Percentiles rank a stretch among this genome's conserved stretches.
These are phyloP conservation scores for Natator depressus DNA, from an alignment of 2,113 vertebrate genomes.

Conservation along the genomic window DNA sequence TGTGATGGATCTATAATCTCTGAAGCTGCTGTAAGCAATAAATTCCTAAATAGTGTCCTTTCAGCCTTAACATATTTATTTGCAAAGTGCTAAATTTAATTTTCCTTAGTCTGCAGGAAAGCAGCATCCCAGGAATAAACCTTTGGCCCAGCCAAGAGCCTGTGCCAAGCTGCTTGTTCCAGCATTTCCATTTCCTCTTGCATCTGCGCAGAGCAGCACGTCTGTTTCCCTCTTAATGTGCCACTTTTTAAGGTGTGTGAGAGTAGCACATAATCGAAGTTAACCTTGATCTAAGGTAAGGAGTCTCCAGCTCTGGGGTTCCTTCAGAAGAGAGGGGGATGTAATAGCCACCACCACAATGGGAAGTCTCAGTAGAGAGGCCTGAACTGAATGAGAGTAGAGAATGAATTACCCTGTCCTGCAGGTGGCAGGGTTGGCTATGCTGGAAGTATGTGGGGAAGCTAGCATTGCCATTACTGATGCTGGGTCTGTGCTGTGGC, in stretches of 20 bases:
- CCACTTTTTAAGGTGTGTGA: neutral
- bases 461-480: rapidly evolving
- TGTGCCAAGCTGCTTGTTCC: constrained; percentile 66
- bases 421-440: neutral
- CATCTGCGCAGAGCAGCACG: neutral
- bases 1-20: constrained; percentile 74
- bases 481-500: neutral
- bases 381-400: neutral
- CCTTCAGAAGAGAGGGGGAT: neutral
- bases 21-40: constrained; percentile 64
- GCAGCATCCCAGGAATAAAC: constrained; percentile 72
- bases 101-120: constrained; percentile 73
- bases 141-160: constrained; percentile 64
- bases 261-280: neutral
- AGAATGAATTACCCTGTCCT: neutral
- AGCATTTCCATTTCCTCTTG: constrained; percentile 59
- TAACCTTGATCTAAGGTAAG: neutral
- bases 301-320: neutral
- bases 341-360: neutral
- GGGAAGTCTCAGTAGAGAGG: neutral
- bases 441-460: neutral
- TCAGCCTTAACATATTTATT: constrained; percentile 77
- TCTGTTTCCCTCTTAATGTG: neutral
- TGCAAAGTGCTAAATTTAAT: constrained; percentile 77
- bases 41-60: constrained; percentile 75